Evolutionary conservation across 2,888 invertebrate genomes (phyloP).

Genomic region (Caenorhabditis becei): DNA sequence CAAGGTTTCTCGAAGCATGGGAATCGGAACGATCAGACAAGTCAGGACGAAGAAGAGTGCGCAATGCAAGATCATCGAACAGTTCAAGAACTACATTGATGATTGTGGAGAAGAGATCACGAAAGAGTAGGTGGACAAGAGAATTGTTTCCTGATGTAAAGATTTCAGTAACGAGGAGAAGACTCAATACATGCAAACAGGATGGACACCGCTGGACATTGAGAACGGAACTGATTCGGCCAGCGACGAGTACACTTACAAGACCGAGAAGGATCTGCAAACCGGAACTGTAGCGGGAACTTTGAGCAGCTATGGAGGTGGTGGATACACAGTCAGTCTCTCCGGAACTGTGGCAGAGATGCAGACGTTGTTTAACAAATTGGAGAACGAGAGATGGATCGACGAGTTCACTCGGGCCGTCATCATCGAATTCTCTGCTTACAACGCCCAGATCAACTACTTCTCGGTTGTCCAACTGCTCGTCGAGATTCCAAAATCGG

Average conservation of each 20-base stretch:
- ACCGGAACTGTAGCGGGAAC: constrained; percentile 55
- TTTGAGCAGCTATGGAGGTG: constrained; percentile 63
- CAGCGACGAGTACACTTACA: constrained; percentile 62
- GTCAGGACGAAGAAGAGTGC: constrained; percentile 81
- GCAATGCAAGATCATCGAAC: constrained; percentile 52
- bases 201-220: constrained; percentile 36
- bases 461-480: constrained; percentile 72
- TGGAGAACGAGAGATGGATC: constrained; percentile 80
- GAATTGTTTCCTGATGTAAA: not conserved
- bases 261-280: constrained; percentile 47
- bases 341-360: constrained; percentile 63
- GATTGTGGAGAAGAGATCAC: constrained; percentile 59
- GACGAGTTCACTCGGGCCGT: constrained; percentile 83
- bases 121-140: constrained; percentile 16
- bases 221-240: constrained; percentile 39
- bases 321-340: constrained; percentile 70
- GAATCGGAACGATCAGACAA: constrained; percentile 84
- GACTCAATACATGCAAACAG: constrained; percentile 48
- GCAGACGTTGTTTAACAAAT: constrained; percentile 76
- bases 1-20: constrained; percentile 84
- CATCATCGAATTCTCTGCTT: constrained; percentile 84
- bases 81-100: constrained; percentile 52
- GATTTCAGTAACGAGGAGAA: constrained; percentile 55
- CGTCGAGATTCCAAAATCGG: constrained; percentile 65
- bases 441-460: constrained; percentile 83